A percentile compares a stretch with the other conserved stretches of the same genome.
phyloP scores from a whole-genome alignment of 2,888 invertebrate genomes.

The Ophion slaviceki region DNA sequence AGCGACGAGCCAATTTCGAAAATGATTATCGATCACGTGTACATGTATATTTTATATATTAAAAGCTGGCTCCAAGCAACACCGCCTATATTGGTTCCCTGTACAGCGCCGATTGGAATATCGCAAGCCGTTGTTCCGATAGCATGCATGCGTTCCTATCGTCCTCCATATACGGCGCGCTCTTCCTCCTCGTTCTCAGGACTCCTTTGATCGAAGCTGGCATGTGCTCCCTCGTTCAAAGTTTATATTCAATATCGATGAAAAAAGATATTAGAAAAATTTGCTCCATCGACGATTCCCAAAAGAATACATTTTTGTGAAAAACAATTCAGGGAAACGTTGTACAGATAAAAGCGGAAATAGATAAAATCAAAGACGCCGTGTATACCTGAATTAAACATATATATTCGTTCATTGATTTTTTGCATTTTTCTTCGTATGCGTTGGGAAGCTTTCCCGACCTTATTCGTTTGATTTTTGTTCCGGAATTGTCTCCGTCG shows the following conservation, averaged over 20 bases:
- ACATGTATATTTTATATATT: conserved; percentile 28
- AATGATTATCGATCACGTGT: conserved; percentile 52
- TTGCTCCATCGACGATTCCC: background rate
- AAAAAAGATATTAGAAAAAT: background rate
- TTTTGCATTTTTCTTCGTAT: no score
- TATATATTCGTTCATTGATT: no score
- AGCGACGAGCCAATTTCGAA: conserved; percentile 46
- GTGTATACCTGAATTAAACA: no score
- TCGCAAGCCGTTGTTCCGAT: conserved; percentile 25
- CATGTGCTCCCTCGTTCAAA: background rate
- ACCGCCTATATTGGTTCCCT: conserved; percentile 1
- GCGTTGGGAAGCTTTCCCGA: no score
- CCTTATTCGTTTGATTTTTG: no score
- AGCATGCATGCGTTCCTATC: conserved; percentile 13
- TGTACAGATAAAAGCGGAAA: background rate
- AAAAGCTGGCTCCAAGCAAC: conserved; percentile 25
- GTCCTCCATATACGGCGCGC: background rate
- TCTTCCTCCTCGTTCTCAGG: background rate
- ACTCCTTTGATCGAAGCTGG: background rate
- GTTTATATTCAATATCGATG: background rate
- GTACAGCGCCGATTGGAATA: conserved; percentile 27
- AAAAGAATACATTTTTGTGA: background rate
- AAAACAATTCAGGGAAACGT: background rate
- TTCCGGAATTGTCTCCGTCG: no score
- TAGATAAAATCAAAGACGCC: background rate